phyloP scores from a whole-genome alignment of 2,888 invertebrate genomes.

The Acleris holmiana region DNA sequence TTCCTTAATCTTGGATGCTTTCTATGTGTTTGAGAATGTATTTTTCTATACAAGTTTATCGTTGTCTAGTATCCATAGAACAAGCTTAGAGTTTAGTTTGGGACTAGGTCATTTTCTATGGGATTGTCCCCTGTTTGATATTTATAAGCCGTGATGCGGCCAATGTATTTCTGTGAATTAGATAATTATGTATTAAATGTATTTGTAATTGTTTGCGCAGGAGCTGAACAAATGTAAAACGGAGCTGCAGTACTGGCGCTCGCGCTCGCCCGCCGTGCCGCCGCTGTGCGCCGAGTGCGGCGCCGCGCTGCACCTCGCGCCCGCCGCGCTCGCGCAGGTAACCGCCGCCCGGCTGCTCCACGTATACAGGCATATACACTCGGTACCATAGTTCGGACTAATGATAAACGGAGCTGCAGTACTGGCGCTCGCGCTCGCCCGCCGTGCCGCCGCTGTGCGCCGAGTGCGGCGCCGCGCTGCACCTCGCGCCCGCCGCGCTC shows the following conservation, averaged over 20 bases:
- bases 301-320: constrained; percentile 66
- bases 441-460: constrained; percentile 89
- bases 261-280: constrained; percentile 91
- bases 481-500: constrained; percentile 62
- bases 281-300: constrained; percentile 91
- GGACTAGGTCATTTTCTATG: no score
- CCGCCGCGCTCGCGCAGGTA: constrained; percentile 65
- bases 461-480: constrained; percentile 86
- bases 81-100: no score
- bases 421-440: constrained; percentile 95
- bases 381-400: no score
- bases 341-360: no score
- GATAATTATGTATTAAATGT: constrained; percentile 37
- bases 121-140: no score
- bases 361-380: no score
- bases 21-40: no score
- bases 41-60: no score
- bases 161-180: no score
- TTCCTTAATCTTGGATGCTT: no score
- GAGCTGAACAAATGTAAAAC: constrained; percentile 96
- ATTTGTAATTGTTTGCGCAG: constrained; percentile 64
- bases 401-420: constrained; percentile 95
- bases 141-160: no score
- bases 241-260: constrained; percentile 95
- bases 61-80: no score